These are phyloP conservation scores for Peromyscus nudipes DNA, from an alignment of 2,797 vertebrate species.

Conservation along the genomic window DNA sequence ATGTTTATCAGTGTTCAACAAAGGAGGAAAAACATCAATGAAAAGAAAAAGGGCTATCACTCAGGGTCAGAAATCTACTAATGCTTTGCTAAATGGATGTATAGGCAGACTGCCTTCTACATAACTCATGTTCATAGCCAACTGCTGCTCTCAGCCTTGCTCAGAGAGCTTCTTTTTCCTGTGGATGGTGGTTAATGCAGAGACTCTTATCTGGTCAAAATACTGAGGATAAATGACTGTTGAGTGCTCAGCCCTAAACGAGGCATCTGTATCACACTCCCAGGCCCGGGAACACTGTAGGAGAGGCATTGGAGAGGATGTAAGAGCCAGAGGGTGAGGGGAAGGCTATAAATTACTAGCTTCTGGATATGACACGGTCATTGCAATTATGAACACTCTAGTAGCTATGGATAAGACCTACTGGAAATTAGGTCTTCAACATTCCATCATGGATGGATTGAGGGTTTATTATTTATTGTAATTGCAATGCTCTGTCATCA, in stretches of 20 bases:
- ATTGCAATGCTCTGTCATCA: slow-evolving; percentile 9
- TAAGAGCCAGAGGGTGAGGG: neutral
- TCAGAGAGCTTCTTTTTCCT: neutral
- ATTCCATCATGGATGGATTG: neutral
- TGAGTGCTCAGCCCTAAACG: neutral
- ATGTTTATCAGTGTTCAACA: slow-evolving; percentile 24
- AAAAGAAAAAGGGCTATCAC: neutral
- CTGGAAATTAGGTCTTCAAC: neutral
- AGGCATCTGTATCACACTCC: neutral
- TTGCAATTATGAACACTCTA: neutral
- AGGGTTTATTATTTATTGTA: neutral
- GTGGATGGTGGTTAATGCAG: neutral
- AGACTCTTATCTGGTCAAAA: neutral
- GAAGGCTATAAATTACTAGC: neutral
- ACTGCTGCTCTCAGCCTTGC: neutral
- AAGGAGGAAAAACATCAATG: neutral
- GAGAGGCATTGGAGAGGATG: neutral
- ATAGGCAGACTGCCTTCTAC: neutral
- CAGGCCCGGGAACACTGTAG: neutral
- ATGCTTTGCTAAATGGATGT: neutral
- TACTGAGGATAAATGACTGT: neutral
- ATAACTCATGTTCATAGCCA: neutral
- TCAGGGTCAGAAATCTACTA: neutral
- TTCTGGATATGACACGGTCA: neutral
- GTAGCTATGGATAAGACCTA: neutral